Conservation (phyloP, 2,888 invertebrate species). For the Lysandra coridon region DNA sequence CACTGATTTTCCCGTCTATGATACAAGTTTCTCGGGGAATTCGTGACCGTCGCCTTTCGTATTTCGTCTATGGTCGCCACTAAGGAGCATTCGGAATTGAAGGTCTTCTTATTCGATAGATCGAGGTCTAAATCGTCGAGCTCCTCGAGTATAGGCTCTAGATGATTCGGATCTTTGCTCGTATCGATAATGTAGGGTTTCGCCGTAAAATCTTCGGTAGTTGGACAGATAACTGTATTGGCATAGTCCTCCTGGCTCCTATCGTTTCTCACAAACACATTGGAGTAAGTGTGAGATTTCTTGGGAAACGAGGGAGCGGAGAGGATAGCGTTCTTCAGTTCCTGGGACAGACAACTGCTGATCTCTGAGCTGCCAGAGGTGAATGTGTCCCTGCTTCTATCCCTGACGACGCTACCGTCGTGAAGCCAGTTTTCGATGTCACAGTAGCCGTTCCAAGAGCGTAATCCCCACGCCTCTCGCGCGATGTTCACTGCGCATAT, state of each 20-base stretch:
- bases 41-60: constrained; percentile 77
- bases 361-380: constrained; percentile 81
- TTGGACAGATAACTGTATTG: constrained; percentile 74
- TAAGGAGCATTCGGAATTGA: constrained; percentile 79
- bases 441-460: constrained; percentile 83
- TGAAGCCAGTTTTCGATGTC: constrained; percentile 83
- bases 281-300: constrained; percentile 70
- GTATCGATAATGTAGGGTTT: constrained; percentile 78
- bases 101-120: constrained; percentile 61
- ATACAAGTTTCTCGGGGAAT: constrained; percentile 80
- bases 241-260: constrained; percentile 75
- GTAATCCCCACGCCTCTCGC: constrained; percentile 82
- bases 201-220: constrained; percentile 74
- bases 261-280: constrained; percentile 72
- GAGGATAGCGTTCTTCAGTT: constrained; percentile 68
- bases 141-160: constrained; percentile 80
- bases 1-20: constrained; percentile 76
- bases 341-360: constrained; percentile 72
- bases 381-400: constrained; percentile 78
- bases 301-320: constrained; percentile 71
- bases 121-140: constrained; percentile 77
- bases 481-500: constrained; percentile 84
- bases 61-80: constrained; percentile 84
- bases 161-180: constrained; percentile 74
- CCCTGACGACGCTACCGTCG: constrained; percentile 82